Percentiles rank a stretch among this genome's conserved stretches.
Evolutionary conservation across 2,888 invertebrate genomes (phyloP).

Genomic region (Aphelenchoides bicaudatus): DNA sequence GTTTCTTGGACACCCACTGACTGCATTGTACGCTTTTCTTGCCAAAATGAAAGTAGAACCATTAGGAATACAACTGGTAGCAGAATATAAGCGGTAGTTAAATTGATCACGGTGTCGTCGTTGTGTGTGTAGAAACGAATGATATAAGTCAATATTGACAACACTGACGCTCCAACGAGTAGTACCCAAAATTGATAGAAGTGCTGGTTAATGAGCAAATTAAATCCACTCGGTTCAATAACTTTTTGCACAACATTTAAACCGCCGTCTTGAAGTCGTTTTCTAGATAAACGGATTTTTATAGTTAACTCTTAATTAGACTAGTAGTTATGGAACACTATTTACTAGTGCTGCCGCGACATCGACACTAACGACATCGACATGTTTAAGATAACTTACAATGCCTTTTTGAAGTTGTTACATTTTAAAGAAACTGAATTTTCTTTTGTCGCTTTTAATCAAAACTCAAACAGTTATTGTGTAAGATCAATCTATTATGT

Average conservation of each 20-base stretch:
- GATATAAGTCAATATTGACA: slow-evolving; percentile 42
- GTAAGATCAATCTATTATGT: too few relatives aligned
- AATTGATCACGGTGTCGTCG: slow-evolving; percentile 43
- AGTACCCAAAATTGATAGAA: slow-evolving; percentile 52
- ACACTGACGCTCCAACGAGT: slow-evolving; percentile 35
- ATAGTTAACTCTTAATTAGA: too few relatives aligned
- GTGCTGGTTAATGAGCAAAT: slow-evolving; percentile 40
- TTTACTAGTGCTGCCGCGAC: not conserved
- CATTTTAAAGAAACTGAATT: too few relatives aligned
- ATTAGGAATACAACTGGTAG: slow-evolving; percentile 26
- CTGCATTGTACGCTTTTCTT: slow-evolving; percentile 4
- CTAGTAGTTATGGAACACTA: not conserved
- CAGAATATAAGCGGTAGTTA: slow-evolving; percentile 13
- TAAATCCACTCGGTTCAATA: slow-evolving; percentile 31
- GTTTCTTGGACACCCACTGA: too few relatives aligned
- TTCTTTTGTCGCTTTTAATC: too few relatives aligned
- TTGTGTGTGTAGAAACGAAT: slow-evolving; percentile 40
- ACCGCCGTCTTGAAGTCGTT: slow-evolving; percentile 45
- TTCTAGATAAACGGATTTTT: slow-evolving; percentile 29
- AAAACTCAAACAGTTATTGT: too few relatives aligned
- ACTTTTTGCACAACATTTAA: slow-evolving; percentile 35
- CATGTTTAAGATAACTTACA: too few relatives aligned
- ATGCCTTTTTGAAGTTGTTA: too few relatives aligned
- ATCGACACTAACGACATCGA: not conserved
- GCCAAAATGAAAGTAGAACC: slow-evolving; percentile 25